Base-by-base conservation (phyloP, 2,113 vertebrate species). In the Nycticryphes semicollaris region DNA sequence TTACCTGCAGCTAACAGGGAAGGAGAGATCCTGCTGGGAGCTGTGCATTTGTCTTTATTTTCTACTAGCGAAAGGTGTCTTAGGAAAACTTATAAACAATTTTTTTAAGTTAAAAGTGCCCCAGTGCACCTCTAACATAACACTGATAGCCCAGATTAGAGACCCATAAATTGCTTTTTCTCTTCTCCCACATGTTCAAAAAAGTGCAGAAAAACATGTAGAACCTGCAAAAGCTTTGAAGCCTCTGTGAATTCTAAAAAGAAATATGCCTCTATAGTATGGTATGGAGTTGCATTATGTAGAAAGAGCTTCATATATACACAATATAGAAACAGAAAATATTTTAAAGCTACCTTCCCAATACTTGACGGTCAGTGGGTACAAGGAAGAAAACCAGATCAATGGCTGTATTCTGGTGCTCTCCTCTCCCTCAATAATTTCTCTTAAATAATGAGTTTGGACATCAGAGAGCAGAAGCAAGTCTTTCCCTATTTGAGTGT, bases 51-150 rank as follows among this genome's bases (percentile, higher is more conserved):
- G 8, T 84, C 50, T 83, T 62, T 85, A 77, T 78, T 17, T 87
- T 92, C 51, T 56, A 27, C 8, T 33, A 69, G 43, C 39, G 53
- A 93, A 91, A 89, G 12, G 22, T 79, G 87, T 95, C 70, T 89
- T 14, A 27, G 87, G 69, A 48, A 91, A 94, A 62, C 56, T 64
- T 81, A 48, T 14, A 60, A 87, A 82, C 21, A 79, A 51, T 84
- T 75, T 39, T 28, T 3, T 1, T 33, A 70, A 78, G 31, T 48
- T 67, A 78, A 72, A 82, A 82, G 75, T 57, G 7, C 57, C 89
- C 57, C 51, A 89, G 19, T 23, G 66, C 31, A 72, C 30, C 45
- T 69, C 33, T 68, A 74, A 53, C 10, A 21, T 24, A 68, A 66
- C 53, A n/a, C 15, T 62, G 23, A 77, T 37, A 20, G 31, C 23